Evolutionary conservation across 2,113 vertebrate species (phyloP).

Genomic region (Etheostoma spectabile): DNA sequence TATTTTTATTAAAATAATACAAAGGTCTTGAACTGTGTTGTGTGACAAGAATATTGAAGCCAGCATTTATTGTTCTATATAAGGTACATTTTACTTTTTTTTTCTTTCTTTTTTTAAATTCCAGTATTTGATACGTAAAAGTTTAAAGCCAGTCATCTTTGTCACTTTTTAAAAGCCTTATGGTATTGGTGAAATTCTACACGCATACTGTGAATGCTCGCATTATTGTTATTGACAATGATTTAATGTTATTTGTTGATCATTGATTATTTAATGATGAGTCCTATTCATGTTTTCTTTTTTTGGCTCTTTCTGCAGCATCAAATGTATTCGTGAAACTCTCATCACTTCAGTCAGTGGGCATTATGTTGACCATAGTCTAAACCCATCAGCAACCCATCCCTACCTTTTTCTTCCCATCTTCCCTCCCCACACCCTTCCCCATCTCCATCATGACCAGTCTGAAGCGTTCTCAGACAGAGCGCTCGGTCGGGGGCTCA

Average conservation of each 20-base stretch:
- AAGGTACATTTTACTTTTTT: too few species aligned
- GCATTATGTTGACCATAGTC: slow-evolving; percentile 66
- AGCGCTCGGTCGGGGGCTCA: slow-evolving; percentile 93
- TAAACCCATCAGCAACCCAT: slow-evolving; percentile 52
- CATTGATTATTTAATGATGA: background rate
- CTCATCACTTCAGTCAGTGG: slow-evolving; percentile 50
- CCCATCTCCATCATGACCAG: slow-evolving; percentile 92
- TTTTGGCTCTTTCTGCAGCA: slow-evolving; percentile 57
- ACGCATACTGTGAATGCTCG: background rate
- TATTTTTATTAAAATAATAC: slow-evolving; percentile 1
- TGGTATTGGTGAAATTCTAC: background rate
- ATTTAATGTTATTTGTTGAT: background rate
- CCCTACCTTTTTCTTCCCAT: slow-evolving; percentile 58
- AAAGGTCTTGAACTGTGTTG: background rate
- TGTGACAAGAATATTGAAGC: background rate
- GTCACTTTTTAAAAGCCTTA: background rate
- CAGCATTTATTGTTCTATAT: background rate
- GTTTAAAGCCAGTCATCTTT: background rate
- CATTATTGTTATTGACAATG: background rate
- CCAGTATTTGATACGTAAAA: background rate
- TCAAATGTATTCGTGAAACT: slow-evolving; percentile 59
- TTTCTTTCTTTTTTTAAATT: too few species aligned
- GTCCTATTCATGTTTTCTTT: background rate
- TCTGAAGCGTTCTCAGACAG: slow-evolving; percentile 98
- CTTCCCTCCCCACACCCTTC: slow-evolving; percentile 50